Evolutionary conservation across 1,140 invertebrate species (phyloP).

Genomic region (Trichoplusia ni): DNA sequence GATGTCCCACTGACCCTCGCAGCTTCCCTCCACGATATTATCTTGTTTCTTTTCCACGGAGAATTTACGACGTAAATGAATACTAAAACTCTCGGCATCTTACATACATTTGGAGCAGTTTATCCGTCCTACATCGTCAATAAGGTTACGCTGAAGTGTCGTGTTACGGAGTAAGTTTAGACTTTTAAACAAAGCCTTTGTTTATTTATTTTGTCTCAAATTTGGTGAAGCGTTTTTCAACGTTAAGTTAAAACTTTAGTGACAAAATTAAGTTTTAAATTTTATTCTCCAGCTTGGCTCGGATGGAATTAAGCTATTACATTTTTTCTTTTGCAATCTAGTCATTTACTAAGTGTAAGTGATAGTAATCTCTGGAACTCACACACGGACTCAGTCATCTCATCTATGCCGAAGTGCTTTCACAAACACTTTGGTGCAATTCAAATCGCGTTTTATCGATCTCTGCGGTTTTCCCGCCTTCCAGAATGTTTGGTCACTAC

Average conservation of each 20-base stretch:
- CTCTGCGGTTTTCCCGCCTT: not conserved
- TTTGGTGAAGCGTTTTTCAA: not conserved
- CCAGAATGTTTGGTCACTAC: not conserved
- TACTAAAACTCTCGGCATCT: not conserved
- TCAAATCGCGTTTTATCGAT: not conserved
- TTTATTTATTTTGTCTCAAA: not conserved
- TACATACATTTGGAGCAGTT: not conserved
- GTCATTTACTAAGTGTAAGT: too few relatives aligned
- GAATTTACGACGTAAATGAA: slow-evolving; percentile 13
- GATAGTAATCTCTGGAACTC: too few relatives aligned
- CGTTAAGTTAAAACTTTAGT: not conserved
- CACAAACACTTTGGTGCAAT: not conserved
- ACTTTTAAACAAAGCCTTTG: not conserved
- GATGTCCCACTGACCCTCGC: slow-evolving; percentile 21
- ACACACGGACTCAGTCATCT: too few relatives aligned
- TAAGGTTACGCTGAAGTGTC: not conserved
- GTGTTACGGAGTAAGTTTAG: not conserved
- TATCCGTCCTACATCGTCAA: not conserved
- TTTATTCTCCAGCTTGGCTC: too few relatives aligned
- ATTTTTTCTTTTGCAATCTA: too few relatives aligned
- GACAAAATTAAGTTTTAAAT: not conserved
- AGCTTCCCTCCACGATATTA: slow-evolving; percentile 21
- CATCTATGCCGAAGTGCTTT: too few relatives aligned
- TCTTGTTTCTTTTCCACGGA: slow-evolving; percentile 13
- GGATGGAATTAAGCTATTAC: too few relatives aligned